Percentiles rank a stretch among this genome's conserved stretches.
phyloP scores from a whole-genome alignment of 2,113 vertebrate genomes.

The Dipodomys merriami region DNA sequence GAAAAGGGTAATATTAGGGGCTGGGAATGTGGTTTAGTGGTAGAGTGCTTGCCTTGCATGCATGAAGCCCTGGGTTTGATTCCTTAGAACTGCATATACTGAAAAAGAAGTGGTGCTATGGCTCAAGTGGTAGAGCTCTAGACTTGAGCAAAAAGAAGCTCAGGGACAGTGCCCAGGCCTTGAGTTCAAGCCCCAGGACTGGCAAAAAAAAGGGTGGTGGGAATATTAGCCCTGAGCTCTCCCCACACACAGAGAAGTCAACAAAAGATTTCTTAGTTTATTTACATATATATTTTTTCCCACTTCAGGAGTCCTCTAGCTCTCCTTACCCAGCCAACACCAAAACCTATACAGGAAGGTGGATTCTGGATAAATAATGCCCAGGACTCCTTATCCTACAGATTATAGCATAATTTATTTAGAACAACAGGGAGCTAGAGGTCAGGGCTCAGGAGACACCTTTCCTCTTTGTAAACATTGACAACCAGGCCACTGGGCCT shows the following conservation, averaged over 20 bases:
- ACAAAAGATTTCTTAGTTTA: conserved; percentile 74
- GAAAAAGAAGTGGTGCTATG: too few relatives aligned
- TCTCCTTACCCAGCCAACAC: conserved; percentile 29
- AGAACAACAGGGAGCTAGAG: conserved; percentile 8
- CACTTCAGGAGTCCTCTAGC: conserved; percentile 37
- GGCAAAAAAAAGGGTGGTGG: too few relatives aligned
- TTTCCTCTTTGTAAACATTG: conserved; percentile 77
- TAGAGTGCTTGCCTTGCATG: too few relatives aligned
- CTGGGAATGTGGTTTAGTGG: too few relatives aligned
- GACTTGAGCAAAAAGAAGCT: too few relatives aligned
- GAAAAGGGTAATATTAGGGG: not conserved
- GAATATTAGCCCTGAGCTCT: not conserved
- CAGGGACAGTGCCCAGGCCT: too few relatives aligned
- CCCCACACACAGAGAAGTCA: conserved; percentile 43
- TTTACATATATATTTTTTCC: conserved; percentile 69
- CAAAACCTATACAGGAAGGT: conserved; percentile 58
- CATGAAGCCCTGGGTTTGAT: too few relatives aligned
- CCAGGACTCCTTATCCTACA: conserved; percentile 27
- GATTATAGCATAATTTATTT: conserved; percentile 58
- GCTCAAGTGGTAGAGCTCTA: too few relatives aligned
- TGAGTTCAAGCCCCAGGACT: too few relatives aligned
- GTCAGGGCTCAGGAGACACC: conserved; percentile 48
- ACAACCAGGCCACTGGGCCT: conserved; percentile 59
- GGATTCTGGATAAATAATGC: conserved; percentile 51
- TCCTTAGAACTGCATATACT: too few relatives aligned